Evolutionary conservation across 2,113 vertebrate species (phyloP), one percentile per base, ranked within the genome.

Genomic region (Pygoscelis antarcticus): DNA sequence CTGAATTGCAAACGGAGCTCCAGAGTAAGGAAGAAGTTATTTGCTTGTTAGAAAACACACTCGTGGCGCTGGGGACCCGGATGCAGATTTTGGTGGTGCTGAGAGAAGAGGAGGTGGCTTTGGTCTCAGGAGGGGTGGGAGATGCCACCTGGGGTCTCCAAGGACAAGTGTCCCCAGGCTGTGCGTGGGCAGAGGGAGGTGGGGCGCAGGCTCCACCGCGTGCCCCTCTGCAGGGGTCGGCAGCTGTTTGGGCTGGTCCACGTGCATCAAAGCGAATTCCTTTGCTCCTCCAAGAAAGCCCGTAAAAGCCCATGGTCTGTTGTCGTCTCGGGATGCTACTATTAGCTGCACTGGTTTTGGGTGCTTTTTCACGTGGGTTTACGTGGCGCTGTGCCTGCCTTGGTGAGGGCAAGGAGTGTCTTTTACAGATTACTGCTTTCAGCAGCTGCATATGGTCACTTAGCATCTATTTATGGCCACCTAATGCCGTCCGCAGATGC

Each of bases 301-400:
- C 15, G 1, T 4, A 1, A 11, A 30, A 32, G 3, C 29, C 58
- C 23, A 0, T 0, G 40, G 38, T 10, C 47, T 60, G 0, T 2
- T 19, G 30, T 4, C 16, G 7, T 10, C 54, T 60, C 1, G 1
- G 42, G 88, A 2, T 13, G 52, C 68, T 77, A 2, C 52, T 38
- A 1, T 30, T 21, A 2, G 26, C 51, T 4, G 16, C 4, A 0
- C 11, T 32, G 2, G 1, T 11, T 90, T 38, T 4, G 26, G 55
- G 55, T 44, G 46, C 22, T 55, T 36, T 42, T 30, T 14, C 15
- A 8, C 0, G 16, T 0, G 10, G 40, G 30, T 66, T 86, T 51
- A 19, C 34, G 3, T 2, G 34, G 51, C 8, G 19, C 74, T 23
- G 46, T 18, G 27, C 57, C 42, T n/a, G 47, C 42, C 82, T 51